Conservation (phyloP, 2,113 vertebrate genomes). For the Oryzias woworae region DNA sequence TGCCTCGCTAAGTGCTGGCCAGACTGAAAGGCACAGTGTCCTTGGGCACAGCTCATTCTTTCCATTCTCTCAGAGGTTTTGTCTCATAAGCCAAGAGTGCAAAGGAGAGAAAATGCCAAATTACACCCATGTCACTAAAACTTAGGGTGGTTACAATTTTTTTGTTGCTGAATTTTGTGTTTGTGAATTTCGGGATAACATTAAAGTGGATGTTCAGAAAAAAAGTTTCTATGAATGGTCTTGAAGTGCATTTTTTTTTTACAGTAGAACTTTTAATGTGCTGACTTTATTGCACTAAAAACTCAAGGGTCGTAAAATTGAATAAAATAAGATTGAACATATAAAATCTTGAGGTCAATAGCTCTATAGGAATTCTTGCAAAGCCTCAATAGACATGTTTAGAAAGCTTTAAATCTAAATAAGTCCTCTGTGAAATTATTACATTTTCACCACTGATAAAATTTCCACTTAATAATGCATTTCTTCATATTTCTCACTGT, state of each 20-base stretch:
- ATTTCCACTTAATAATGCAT: constrained; percentile 26
- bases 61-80: constrained; percentile 81
- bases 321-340: constrained; percentile 13
- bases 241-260: constrained; percentile 37
- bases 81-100: constrained; percentile 67
- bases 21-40: constrained; percentile 89
- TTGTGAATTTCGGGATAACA: constrained; percentile 33
- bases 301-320: constrained; percentile 25
- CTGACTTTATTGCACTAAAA: constrained; percentile 17
- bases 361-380: constrained; percentile 8
- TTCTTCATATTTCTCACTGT: constrained; percentile 6
- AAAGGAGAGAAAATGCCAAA: constrained; percentile 63
- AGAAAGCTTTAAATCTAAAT: constrained; percentile 10
- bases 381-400: constrained; percentile 6
- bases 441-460: constrained; percentile 28
- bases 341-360: constrained; percentile 15
- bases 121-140: constrained; percentile 71
- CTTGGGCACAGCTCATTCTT: constrained; percentile 84
- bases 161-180: constrained; percentile 51
- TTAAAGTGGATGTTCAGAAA: constrained; percentile 41
- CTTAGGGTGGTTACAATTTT: constrained; percentile 58
- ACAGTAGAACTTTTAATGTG: constrained; percentile 23
- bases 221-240: constrained; percentile 28
- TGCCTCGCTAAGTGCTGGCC: constrained; percentile 86
- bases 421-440: constrained; percentile 14